phyloP scores from a whole-genome alignment of 92 coral and sea anemone species.

The Bergia sp. region DNA sequence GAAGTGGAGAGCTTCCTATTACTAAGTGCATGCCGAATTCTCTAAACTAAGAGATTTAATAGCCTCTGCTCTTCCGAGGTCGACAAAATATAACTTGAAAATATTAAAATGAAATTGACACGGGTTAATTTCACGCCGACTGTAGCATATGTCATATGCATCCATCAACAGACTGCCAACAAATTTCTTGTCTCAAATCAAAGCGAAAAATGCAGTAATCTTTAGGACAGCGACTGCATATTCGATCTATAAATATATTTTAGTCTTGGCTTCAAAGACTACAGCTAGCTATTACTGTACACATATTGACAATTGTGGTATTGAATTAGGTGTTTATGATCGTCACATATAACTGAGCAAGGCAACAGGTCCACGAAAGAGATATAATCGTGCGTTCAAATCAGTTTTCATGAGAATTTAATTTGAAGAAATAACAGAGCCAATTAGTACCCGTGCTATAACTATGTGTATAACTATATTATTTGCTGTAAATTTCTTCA shows the following conservation, averaged over 20 bases:
- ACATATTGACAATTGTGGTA: background rate
- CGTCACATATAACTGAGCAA: background rate
- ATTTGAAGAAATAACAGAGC: background rate
- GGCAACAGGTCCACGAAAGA: slow-evolving; percentile 11
- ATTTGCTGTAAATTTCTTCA: background rate
- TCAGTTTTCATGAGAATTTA: slow-evolving; percentile 13
- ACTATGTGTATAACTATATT: background rate
- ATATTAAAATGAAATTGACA: background rate
- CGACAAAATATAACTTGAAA: background rate
- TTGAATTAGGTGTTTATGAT: background rate
- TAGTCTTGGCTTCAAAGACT: background rate
- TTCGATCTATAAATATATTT: background rate
- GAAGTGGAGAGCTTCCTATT: background rate
- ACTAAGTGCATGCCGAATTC: background rate
- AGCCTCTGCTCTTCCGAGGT: background rate
- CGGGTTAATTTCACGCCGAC: background rate
- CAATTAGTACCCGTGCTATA: background rate
- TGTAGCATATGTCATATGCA: too few species aligned
- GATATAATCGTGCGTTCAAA: background rate
- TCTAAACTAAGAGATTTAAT: background rate
- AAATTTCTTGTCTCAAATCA: background rate
- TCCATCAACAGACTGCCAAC: background rate
- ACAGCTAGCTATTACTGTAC: slow-evolving; percentile 13
- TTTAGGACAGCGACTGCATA: background rate
- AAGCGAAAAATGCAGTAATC: slow-evolving; percentile 1